Evolutionary conservation across 53 echinoderm and acorn worm species (phyloP), one percentile per base, ranked within the genome.

Genomic region (Luidia sarsii): DNA sequence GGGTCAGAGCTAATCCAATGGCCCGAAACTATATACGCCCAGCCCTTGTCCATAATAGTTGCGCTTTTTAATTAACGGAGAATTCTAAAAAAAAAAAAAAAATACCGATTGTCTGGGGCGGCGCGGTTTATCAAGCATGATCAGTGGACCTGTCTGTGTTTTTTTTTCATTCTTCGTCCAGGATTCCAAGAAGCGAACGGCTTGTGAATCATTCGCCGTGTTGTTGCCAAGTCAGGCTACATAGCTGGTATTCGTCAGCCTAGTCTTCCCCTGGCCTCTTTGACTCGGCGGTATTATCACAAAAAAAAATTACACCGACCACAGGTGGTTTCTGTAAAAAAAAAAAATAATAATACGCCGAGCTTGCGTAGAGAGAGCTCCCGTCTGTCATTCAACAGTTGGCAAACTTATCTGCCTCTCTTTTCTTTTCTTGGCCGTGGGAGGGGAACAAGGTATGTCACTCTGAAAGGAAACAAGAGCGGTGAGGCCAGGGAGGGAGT

Each of bases 171-270:
- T n/a, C 32, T 13, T 3, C 23, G 25, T 54, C 55, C 20, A 23
- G 7, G 34, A 37, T 35, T 71, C 72, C 10, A 11, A 14, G 72
- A 57, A 72, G 50, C n/a, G n/a, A n/a, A n/a, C n/a, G n/a, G 50
- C 20, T 21, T 23, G 56, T 54, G 39, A 38, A 72, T 54, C 52
- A 52, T 55, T 23, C n/a, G 15, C 19, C 35, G 38, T 72, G 72
- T 72, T 72, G 57, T 55, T 56, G 54, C 72, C 72, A 72, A 54
- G 72, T 72, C 65, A 36, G 72, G 37, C 38, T 6, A n/a, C n/a
- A n/a, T n/a, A n/a, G n/a, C 53, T 71, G 71, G 54, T 36, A 71
- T 71, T 54, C 30, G 71, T 71, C 71, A 71, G 36, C 27, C 32
- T 30, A 32, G 51, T 32, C 70, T 33, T 35, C 23, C 33, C 27